Evolutionary conservation across 2,797 vertebrate genomes (phyloP), one percentile per base, ranked within the genome.

Genomic region (Nothura maculosa): DNA sequence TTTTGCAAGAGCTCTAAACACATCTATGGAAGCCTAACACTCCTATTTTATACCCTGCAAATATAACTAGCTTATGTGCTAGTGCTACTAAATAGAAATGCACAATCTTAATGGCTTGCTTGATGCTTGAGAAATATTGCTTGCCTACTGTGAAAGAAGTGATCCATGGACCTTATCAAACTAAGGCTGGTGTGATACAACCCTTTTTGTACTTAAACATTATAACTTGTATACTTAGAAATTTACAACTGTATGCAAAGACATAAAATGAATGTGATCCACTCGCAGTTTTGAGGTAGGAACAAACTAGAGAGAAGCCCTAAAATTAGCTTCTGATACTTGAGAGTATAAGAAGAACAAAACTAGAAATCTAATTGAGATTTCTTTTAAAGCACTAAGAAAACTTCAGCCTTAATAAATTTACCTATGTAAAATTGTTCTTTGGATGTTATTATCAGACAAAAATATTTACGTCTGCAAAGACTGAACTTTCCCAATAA

Each of bases 311-410:
- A 3, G 10, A 77, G 47, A 74, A 75, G 24, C 67, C 27, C 30
- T 68, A 40, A 72, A 76, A 85, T 6, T 79, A 2, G 1, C 5
- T 64, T 84, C 81, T 30, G 75, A 54, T 2, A 6, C 36, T 57
- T 0, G 0, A 61, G 21, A 24, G 69, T n/a, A 55, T 4, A 6
- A 25, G 7, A 0, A 34, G 7, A 76, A 16, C 45, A 61, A 82
- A 84, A 17, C 6, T 34, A 68, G 40, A 68, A 78, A 9, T 83
- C 15, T 61, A 14, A 36, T 32, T 40, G 32, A 72, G 24, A 36
- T 67, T 48, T 61, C 12, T 36, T 67, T 66, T 9, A 34, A 61
- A 22, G 73, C 2, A 36, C 8, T 45, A 67, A 64, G 77, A 47
- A 47, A 50, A 2, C 2, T 86, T 84, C 45, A 81, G 9, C 20